phyloP scores from a whole-genome alignment of 2,797 vertebrate species.

The Mormyrus hasselquistii region DNA sequence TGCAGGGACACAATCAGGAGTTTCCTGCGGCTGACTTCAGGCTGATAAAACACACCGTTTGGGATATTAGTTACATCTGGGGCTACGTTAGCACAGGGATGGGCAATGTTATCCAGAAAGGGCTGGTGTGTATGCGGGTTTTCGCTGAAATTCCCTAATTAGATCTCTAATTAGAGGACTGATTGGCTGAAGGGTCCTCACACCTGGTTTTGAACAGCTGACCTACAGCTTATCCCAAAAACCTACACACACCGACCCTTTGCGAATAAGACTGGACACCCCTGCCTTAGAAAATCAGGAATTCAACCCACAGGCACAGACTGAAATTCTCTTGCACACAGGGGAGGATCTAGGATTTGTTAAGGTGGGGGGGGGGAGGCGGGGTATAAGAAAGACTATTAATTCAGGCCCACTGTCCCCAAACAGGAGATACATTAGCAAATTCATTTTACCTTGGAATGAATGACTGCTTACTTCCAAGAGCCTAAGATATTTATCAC shows the following conservation, averaged over 20 bases:
- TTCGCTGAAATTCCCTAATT: too few species aligned
- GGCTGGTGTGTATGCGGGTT: too few species aligned
- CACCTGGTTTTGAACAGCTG: too few species aligned
- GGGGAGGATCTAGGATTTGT: background rate
- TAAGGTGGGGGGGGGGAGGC: background rate
- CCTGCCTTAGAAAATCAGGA: background rate
- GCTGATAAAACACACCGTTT: background rate
- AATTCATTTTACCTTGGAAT: background rate
- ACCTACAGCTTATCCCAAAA: too few species aligned
- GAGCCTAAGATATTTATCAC: background rate
- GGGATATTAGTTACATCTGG: background rate
- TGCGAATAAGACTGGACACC: too few species aligned
- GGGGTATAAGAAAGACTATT: background rate
- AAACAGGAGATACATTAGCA: background rate
- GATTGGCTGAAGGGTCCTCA: too few species aligned
- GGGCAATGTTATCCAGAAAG: too few species aligned
- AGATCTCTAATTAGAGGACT: too few species aligned
- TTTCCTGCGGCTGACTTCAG: background rate
- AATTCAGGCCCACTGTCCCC: background rate
- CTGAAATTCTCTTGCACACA: background rate
- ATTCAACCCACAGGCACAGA: background rate
- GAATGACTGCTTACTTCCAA: background rate
- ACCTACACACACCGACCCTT: too few species aligned
- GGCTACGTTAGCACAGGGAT: background rate
- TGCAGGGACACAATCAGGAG: too few species aligned